phyloP scores from a whole-genome alignment of 2,113 vertebrate species.

The Lepisosteus osseus region DNA sequence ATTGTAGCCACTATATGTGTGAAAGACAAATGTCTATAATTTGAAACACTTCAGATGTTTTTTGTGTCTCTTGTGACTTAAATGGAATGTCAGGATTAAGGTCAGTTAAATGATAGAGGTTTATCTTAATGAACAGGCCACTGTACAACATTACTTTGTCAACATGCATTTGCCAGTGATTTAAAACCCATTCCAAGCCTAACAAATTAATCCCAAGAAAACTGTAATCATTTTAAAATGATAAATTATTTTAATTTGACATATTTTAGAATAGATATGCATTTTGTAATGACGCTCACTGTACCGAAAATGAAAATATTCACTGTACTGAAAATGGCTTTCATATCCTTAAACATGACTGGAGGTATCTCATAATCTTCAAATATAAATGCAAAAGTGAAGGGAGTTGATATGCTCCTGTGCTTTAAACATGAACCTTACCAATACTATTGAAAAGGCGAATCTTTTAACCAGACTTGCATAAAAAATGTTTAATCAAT shows the following conservation, averaged over 20 bases:
- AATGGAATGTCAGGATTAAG: slow-evolving; percentile 9
- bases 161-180: not conserved
- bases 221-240: not conserved
- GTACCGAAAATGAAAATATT: no score
- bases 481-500: no score
- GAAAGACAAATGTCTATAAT: slow-evolving; percentile 34
- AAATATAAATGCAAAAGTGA: no score
- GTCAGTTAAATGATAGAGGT: slow-evolving; percentile 30
- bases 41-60: slow-evolving; percentile 25
- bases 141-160: not conserved
- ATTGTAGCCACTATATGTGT: slow-evolving; percentile 42
- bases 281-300: no score
- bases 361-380: no score
- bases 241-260: not conserved
- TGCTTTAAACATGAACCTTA: no score
- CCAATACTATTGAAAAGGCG: no score
- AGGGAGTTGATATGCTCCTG: no score
- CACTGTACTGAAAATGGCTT: no score
- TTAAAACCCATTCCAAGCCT: not conserved
- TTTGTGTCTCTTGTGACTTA: slow-evolving; percentile 18
- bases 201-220: not conserved
- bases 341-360: no score
- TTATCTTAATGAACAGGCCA: slow-evolving; percentile 33
- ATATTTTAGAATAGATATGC: no score
- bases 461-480: no score